Conservation (phyloP, 2,113 vertebrate genomes). For the Anser brachyrhynchus region DNA sequence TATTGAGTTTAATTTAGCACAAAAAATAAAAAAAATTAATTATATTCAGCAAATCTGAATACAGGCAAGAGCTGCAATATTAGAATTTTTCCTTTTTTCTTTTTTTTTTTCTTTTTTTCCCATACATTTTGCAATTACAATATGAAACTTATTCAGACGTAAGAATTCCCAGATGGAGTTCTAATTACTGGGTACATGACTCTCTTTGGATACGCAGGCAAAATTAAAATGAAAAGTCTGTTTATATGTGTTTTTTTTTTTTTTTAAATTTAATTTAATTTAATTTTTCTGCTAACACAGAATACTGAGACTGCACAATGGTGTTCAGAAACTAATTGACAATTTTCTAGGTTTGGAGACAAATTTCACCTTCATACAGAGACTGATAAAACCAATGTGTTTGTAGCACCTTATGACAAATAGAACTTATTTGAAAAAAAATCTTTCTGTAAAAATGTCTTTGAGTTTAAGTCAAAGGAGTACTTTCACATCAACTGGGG, state of each 20-base stretch:
- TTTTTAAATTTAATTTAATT: no score
- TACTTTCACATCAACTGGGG: conserved; percentile 20
- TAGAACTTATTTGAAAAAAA: conserved; percentile 68
- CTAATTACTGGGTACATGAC: conserved; percentile 21
- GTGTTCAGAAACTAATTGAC: conserved; percentile 11
- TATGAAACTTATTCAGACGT: conserved; percentile 8
- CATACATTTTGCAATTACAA: neutral
- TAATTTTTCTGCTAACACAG: neutral
- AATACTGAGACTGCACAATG: neutral
- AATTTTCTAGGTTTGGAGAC: conserved; percentile 22
- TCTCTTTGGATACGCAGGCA: neutral
- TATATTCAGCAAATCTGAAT: neutral
- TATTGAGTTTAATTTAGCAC: neutral
- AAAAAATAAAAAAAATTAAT: neutral
- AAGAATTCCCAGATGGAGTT: neutral
- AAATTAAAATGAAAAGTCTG: neutral
- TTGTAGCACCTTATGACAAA: conserved; percentile 45
- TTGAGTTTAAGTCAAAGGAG: conserved; percentile 7
- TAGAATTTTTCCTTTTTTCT: neutral
- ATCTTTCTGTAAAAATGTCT: conserved; percentile 56
- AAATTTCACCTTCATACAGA: conserved; percentile 39
- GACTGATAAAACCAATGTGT: conserved; percentile 51
- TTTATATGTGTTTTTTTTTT: neutral
- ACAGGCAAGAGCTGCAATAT: neutral
- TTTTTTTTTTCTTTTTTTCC: neutral